Conservation (phyloP, 2,888 invertebrate species). For the Cotesia congregata region DNA sequence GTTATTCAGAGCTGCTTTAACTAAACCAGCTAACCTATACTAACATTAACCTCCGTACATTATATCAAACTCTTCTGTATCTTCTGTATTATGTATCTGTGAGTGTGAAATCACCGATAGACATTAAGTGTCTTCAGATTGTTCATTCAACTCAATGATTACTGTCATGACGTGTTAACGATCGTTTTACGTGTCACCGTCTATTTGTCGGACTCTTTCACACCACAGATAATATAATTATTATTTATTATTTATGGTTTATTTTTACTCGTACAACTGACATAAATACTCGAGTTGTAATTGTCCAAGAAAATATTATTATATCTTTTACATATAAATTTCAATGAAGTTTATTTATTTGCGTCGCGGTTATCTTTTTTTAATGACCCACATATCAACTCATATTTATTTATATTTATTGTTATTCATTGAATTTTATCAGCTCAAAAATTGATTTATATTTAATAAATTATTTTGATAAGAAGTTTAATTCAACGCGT, state of each 20-base stretch:
- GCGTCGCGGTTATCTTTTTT: slow-evolving; percentile 25
- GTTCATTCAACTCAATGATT: slow-evolving; percentile 7
- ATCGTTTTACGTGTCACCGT: slow-evolving; percentile 14
- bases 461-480: neutral
- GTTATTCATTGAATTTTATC: neutral
- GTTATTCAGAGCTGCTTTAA: too few species aligned
- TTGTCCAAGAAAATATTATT: neutral
- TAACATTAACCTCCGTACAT: too few species aligned
- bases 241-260: neutral
- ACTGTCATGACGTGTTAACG: slow-evolving; percentile 15
- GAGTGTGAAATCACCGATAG: neutral
- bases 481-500: neutral
- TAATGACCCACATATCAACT: slow-evolving; percentile 46
- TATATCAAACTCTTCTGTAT: too few species aligned
- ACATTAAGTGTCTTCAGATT: slow-evolving; percentile 2
- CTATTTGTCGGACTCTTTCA: slow-evolving; percentile 8
- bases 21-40: too few species aligned
- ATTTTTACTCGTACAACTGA: neutral
- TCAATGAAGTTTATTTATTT: neutral
- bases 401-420: slow-evolving; percentile 27
- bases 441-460: neutral
- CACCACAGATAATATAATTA: neutral
- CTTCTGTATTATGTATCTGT: too few species aligned
- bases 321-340: slow-evolving; percentile 13
- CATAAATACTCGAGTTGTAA: neutral